phyloP scores from a whole-genome alignment of 2,888 invertebrate species.

The Pemphredon lugubris region DNA sequence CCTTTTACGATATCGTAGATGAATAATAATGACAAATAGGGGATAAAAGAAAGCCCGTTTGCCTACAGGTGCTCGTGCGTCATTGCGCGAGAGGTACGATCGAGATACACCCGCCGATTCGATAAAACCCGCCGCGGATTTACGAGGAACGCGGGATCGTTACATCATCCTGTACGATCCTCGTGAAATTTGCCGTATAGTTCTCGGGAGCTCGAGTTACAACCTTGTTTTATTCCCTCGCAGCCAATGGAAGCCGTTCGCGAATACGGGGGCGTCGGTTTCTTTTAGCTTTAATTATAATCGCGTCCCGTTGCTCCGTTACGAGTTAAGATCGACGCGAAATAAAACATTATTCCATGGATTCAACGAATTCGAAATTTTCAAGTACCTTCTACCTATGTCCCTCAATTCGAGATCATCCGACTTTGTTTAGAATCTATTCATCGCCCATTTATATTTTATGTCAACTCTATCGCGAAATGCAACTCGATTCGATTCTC shows the following conservation, averaged over 20 bases:
- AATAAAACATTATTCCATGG: no score
- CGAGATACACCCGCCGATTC: constrained; percentile 43
- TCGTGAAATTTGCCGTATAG: constrained; percentile 28
- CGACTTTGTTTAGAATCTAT: no score
- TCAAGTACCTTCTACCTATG: no score
- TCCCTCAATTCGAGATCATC: no score
- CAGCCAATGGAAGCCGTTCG: not conserved
- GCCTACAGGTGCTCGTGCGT: constrained; percentile 34
- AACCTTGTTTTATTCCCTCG: not conserved
- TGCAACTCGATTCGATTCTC: no score
- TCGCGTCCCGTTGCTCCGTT: no score
- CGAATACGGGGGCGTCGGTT: not conserved
- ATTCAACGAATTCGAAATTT: no score
- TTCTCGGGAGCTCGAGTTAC: not conserved
- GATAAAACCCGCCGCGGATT: constrained; percentile 49
- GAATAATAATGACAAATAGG: constrained; percentile 58
- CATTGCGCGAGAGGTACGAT: constrained; percentile 29
- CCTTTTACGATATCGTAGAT: constrained; percentile 39
- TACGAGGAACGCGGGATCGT: constrained; percentile 47
- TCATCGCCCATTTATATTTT: no score
- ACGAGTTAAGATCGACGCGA: no score
- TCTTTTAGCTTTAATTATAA: not conserved
- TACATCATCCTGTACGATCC: constrained; percentile 33
- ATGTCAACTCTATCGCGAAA: no score
- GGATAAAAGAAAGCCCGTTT: constrained; percentile 22